Conservation (phyloP, 2,113 vertebrate species). For the Pycnonotus jocosus region DNA sequence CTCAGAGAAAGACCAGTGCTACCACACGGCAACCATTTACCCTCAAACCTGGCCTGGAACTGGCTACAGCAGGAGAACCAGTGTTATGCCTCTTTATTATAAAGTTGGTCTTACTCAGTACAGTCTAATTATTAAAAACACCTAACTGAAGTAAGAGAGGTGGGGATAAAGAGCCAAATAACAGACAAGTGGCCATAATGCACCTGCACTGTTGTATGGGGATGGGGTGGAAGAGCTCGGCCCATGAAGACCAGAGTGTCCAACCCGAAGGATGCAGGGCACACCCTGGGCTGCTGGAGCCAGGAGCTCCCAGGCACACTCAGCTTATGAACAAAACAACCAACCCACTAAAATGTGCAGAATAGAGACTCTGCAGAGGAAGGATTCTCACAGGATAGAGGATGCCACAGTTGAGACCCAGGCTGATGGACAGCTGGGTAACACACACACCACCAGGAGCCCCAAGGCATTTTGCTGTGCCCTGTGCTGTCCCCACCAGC, state of each 20-base stretch:
- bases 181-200: neutral
- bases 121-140: neutral
- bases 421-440: neutral
- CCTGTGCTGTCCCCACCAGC: neutral
- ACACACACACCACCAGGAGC: rapidly evolving
- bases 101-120: neutral
- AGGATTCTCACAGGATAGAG: neutral
- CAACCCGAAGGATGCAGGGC: rapidly evolving
- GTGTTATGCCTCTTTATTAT: neutral
- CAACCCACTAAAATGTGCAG: rapidly evolving
- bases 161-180: neutral
- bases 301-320: neutral
- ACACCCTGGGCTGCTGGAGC: neutral
- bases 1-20: neutral
- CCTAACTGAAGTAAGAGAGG: neutral
- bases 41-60: neutral
- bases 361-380: neutral
- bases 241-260: rapidly evolving
- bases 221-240: neutral
- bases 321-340: neutral
- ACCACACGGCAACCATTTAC: neutral
- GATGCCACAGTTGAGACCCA: rapidly evolving
- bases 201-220: neutral
- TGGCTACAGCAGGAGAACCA: neutral
- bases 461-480: neutral